A percentile compares a stretch with the other conserved stretches of the same genome.
phyloP scores from a whole-genome alignment of 2,113 vertebrate species.

The Entomyzon cyanotis region DNA sequence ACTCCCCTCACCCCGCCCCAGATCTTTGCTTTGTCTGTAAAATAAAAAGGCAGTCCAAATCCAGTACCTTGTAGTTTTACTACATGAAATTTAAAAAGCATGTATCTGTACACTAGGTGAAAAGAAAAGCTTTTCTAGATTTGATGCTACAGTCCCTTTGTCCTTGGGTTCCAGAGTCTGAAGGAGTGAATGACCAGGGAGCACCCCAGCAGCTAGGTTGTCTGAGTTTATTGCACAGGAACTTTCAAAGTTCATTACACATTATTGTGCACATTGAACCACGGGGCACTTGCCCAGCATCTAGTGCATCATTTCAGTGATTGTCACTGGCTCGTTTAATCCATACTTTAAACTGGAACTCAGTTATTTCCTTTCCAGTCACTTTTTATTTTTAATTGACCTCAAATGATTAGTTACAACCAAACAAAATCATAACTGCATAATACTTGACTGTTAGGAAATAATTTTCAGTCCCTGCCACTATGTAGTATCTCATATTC shows the following conservation, averaged over 20 bases:
- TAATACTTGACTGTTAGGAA: background rate
- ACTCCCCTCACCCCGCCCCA: fast-evolving
- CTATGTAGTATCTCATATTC: background rate
- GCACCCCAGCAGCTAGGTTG: background rate
- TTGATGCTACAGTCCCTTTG: background rate
- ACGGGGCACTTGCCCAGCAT: background rate
- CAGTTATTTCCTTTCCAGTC: background rate
- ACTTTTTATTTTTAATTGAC: background rate
- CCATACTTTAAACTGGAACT: background rate
- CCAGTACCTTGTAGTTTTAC: background rate
- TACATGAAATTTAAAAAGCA: background rate
- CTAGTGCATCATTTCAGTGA: background rate
- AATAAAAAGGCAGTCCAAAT: background rate
- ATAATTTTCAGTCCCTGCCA: background rate
- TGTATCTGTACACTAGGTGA: background rate
- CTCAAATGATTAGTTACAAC: conserved; percentile 7
- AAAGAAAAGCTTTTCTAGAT: background rate
- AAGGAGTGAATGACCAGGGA: background rate
- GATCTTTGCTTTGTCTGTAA: background rate
- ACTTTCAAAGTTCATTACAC: background rate
- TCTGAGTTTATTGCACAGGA: background rate
- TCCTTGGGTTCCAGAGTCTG: background rate
- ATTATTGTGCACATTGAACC: background rate
- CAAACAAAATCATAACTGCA: background rate
- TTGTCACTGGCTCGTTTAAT: background rate